Base-by-base conservation (phyloP, 2,888 invertebrate genomes). In the Eupithecia dodoneata region DNA sequence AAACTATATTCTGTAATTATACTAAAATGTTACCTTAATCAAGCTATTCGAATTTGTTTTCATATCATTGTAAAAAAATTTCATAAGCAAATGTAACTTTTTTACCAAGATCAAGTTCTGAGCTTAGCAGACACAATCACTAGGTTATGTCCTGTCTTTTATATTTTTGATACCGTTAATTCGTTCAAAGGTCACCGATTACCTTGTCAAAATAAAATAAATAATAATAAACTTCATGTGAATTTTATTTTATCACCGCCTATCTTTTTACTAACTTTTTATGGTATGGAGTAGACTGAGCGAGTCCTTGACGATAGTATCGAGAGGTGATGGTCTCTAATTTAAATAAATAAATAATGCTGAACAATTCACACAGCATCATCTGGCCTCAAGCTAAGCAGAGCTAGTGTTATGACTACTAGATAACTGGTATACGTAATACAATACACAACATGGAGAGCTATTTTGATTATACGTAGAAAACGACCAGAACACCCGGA, bases 131-230 rank as follows among this genome's bases (percentile, higher is more conserved):
- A 92, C 88, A 92, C 88, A 91, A 91, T 92, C 63, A 59, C 10
- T 70, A 18, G 70, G 13, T 70, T 90, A 92, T 93, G 91, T 91
- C 89, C 88, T 86, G 87, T 88, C 87, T 91, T 94, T 94, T 94
- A 89, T 94, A 94, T 91, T 95, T 94, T 94, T 94, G 92, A 93
- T 94, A 94, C 89, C 88, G 90, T 87, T 92, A 92, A 92, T 92
- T 92, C 91, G 91, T 91, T 92, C 91, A 90, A 93, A 94, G 94
- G 92, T 94, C 94, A 94, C 93, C 91, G 92, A 94, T 91, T 92
- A 94, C 94, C 94, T 94, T 94, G 90, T 93, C 93, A 93, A 93
- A 93, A 92, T 92, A 88, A 92, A 93, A 93, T 94, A 94, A 94
- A 95, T 93, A 91, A 92, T 88, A 91, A 89, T 92, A 92, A 92